Conservation (phyloP, 2,797 vertebrate genomes). For the Eulemur coronatus region DNA sequence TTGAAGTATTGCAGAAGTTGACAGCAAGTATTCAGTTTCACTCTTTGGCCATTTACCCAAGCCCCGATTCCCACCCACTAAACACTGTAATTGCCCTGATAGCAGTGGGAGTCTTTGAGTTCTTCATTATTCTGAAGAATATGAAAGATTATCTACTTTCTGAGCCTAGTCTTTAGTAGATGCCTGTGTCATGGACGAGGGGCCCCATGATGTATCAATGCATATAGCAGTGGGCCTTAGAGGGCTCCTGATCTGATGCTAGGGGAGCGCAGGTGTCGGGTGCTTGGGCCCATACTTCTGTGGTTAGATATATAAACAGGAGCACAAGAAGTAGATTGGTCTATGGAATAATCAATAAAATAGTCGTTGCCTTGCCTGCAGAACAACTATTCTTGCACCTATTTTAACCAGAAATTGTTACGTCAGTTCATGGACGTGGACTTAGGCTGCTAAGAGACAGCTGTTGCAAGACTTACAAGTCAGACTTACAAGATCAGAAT, state of each 20-base stretch:
- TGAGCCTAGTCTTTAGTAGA: background rate
- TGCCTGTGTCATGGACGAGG: background rate
- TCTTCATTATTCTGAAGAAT: background rate
- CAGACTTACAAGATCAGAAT: background rate
- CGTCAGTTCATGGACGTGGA: background rate
- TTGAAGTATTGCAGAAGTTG: background rate
- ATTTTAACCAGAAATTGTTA: background rate
- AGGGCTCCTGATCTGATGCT: background rate
- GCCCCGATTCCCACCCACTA: too few relatives aligned
- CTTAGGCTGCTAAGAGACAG: background rate
- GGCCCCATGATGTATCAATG: background rate
- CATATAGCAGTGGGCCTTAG: background rate
- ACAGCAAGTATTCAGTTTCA: slow-evolving; percentile 11
- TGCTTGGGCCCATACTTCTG: background rate
- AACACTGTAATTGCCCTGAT: background rate
- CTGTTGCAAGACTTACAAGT: background rate
- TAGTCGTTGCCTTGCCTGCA: background rate
- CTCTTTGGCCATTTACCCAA: background rate
- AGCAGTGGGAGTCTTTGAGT: background rate
- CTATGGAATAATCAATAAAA: background rate
- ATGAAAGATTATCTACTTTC: background rate
- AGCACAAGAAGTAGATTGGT: background rate
- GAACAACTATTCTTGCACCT: background rate
- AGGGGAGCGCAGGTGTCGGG: background rate
- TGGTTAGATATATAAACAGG: background rate